Conservation (phyloP, 2,113 vertebrate genomes). For the Halcyon senegalensis region DNA sequence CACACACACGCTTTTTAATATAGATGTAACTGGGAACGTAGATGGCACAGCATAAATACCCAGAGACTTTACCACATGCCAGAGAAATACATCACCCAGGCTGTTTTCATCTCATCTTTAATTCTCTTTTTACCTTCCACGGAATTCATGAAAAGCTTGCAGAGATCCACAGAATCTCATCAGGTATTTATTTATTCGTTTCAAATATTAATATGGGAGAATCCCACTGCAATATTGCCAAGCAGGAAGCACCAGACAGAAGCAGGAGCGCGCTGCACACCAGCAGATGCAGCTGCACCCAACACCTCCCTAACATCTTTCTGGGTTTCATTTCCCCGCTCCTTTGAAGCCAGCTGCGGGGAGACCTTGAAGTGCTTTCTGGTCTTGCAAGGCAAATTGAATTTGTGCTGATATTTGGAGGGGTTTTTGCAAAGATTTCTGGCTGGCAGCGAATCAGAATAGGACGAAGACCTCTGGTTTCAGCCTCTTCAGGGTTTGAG, state of each 20-base stretch:
- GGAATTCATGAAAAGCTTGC: slow-evolving; percentile 20
- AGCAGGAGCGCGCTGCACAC: background rate
- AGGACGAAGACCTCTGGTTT: background rate
- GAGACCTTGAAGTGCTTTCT: background rate
- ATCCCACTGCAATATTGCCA: slow-evolving; percentile 29
- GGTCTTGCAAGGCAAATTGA: background rate
- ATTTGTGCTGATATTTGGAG: background rate
- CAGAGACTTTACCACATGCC: background rate
- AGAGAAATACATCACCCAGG: slow-evolving; percentile 33
- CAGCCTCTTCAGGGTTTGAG: background rate
- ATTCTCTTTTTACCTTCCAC: slow-evolving; percentile 52
- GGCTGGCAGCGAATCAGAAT: background rate
- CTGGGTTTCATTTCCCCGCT: background rate
- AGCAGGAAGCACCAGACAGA: background rate
- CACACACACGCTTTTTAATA: background rate
- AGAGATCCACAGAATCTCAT: slow-evolving; percentile 31
- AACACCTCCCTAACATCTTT: background rate
- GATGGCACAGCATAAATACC: background rate
- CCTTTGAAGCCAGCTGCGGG: background rate
- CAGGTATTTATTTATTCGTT: slow-evolving; percentile 67
- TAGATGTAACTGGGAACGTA: slow-evolving; percentile 7
- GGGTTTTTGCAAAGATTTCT: background rate
- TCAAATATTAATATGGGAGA: slow-evolving; percentile 65
- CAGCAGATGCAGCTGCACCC: fast-evolving
- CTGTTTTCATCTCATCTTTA: slow-evolving; percentile 66